phyloP scores from a whole-genome alignment of 1,140 invertebrate genomes.

The Schmidtea mediterranea region DNA sequence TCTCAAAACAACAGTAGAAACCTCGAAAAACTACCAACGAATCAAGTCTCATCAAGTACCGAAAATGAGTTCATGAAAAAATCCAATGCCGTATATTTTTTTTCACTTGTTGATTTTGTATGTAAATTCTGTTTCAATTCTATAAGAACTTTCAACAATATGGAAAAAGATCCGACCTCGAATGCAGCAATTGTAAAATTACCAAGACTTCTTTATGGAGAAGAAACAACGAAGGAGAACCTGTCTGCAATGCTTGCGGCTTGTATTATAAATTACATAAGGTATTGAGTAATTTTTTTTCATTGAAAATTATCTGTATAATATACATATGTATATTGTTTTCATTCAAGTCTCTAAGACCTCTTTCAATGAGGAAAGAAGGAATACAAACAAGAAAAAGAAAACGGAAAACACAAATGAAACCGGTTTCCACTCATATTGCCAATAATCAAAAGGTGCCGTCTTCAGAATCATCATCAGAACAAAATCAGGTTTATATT shows the following conservation, averaged over 20 bases:
- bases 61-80: too few relatives aligned
- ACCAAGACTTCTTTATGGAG: conserved; percentile 79
- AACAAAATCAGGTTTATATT: too few relatives aligned
- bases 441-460: too few relatives aligned
- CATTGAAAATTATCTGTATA: too few relatives aligned
- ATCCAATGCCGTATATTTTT: too few relatives aligned
- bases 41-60: too few relatives aligned
- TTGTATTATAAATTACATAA: conserved; percentile 87
- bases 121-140: too few relatives aligned
- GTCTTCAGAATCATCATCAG: too few relatives aligned
- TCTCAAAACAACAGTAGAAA: conserved; percentile 69
- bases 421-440: too few relatives aligned
- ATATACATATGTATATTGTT: too few relatives aligned
- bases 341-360: not conserved
- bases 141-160: too few relatives aligned
- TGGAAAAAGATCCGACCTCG: conserved; percentile 38
- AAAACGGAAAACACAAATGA: not conserved
- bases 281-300: conserved; percentile 34
- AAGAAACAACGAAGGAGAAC: conserved; percentile 76
- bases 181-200: conserved; percentile 80
- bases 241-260: conserved; percentile 87
- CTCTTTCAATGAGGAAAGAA: not conserved
- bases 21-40: conserved; percentile 39
- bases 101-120: too few relatives aligned
- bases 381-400: not conserved